Evolutionary conservation across 2,888 invertebrate species (phyloP).

Genomic region (Galeopsomyia nigrocyanea): DNA sequence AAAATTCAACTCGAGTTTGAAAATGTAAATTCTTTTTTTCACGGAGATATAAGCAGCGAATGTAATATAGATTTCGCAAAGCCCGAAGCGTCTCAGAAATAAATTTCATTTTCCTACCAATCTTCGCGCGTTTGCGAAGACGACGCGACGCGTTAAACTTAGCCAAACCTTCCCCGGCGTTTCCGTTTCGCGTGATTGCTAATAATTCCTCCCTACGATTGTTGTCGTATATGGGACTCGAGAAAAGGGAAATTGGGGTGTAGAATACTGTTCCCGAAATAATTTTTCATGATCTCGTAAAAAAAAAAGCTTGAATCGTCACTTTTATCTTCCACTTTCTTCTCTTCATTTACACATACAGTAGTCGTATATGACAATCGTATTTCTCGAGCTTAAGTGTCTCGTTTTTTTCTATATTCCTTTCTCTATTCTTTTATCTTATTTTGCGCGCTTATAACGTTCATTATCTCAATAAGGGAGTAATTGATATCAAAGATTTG

Average conservation of each 20-base stretch:
- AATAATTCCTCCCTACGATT: slow-evolving; percentile 51
- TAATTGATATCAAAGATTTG: too few species aligned
- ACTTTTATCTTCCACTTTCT: too few species aligned
- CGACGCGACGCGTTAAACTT: slow-evolving; percentile 32
- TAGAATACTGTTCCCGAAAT: too few species aligned
- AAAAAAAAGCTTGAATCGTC: too few species aligned
- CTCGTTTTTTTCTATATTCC: slow-evolving; percentile 27
- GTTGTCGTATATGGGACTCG: too few species aligned
- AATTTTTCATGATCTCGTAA: too few species aligned
- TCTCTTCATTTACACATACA: not conserved
- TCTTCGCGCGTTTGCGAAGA: not conserved
- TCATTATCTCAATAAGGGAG: too few species aligned
- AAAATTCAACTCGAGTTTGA: too few species aligned
- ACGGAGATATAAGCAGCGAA: too few species aligned
- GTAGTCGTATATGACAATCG: slow-evolving; percentile 10
- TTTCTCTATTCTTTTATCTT: slow-evolving; percentile 32
- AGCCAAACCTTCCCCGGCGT: not conserved
- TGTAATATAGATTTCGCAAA: not conserved
- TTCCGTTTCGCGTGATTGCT: slow-evolving; percentile 49
- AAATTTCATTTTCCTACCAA: slow-evolving; percentile 48
- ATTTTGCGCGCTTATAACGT: not conserved
- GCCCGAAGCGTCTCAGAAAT: slow-evolving; percentile 42
- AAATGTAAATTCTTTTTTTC: too few species aligned
- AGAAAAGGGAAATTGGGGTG: too few species aligned
- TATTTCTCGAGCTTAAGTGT: not conserved